Conservation (phyloP, 2,113 vertebrate species). For the Lampris incognitus region DNA sequence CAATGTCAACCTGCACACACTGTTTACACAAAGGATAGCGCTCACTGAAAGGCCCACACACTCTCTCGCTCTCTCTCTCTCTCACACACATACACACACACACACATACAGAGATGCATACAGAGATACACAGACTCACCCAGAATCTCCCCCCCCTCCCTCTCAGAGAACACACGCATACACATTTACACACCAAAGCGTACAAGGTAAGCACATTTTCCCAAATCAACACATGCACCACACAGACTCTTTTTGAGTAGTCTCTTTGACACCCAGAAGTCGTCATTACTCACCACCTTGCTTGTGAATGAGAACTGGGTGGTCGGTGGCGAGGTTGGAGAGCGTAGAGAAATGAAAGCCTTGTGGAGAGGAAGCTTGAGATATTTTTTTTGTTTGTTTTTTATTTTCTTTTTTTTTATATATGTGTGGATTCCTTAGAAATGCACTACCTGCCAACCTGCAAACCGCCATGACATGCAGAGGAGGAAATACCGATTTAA, state of each 20-base stretch:
- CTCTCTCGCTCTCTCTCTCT: too few species aligned
- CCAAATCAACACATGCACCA: constrained; percentile 34
- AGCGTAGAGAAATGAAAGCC: constrained; percentile 39
- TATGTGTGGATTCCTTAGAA: constrained; percentile 28
- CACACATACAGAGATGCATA: neutral
- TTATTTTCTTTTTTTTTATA: neutral
- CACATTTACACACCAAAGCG: neutral
- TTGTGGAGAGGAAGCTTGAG: constrained; percentile 2
- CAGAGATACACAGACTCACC: constrained; percentile 9
- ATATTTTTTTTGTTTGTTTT: too few species aligned
- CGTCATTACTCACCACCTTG: constrained; percentile 31
- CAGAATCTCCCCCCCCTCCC: too few species aligned
- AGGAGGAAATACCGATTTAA: neutral
- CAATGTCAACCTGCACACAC: constrained; percentile 43
- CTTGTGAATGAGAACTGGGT: constrained; percentile 31
- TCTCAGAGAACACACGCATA: neutral
- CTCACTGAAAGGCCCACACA: neutral
- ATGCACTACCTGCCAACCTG: constrained; percentile 17
- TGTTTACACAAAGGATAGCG: constrained; percentile 59
- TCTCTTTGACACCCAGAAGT: constrained; percentile 14
- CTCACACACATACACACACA: neutral
- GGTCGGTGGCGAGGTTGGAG: constrained; percentile 15
- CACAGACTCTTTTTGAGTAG: constrained; percentile 1
- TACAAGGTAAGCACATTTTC: constrained; percentile 62
- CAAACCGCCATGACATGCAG: neutral